Evolutionary conservation across 1,140 invertebrate species (phyloP), one percentile per base, ranked within the genome.

Genomic region (Calliopsis andreniformis): DNA sequence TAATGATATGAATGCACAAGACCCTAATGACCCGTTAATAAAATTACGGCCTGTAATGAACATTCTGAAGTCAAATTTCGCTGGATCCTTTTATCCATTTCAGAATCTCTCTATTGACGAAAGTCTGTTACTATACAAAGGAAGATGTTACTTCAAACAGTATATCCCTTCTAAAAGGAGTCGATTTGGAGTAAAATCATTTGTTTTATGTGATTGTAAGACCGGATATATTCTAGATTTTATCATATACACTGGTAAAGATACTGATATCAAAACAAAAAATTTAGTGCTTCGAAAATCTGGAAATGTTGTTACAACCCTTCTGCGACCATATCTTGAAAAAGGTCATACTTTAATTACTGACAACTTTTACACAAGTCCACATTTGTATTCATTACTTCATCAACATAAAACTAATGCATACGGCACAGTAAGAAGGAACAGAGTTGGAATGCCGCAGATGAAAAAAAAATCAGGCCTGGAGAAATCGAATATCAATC

Each of bases 201-300:
- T 85, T 68, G 67, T 80, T 8, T 43, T 88, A 6, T 85, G 83
- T 68, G 87, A 90, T 66, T 82, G 77, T 72, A 59, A 84, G 47
- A 89, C 87, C 12, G 82, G 83, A 20, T 85, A 72, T 77, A 72
- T 89, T 20, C 58, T 83, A 16, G 79, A 89, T 63, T 49, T 87
- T 49, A 76, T 90, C n/a, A 66, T 89, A n/a, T 90, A 89, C 72
- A 86, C 79, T 58, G 85, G 85, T 20, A 59, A 23, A 59, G 35
- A 42, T 25, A 59, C 35, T 20, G 18, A 42, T 25, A 42, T 42
- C 18, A 51, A 10, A 6, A 23, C 20, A 51, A 51, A 47, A 2
- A 47, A 47, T 47, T 47, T 47, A n/a, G 56, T 58, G n/a, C 56
- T 42, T 59, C 18, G 58, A 14, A 39, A 59, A 59, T 59, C 58